A percentile compares a stretch with the other conserved stretches of the same genome.
phyloP scores from a whole-genome alignment of 2,797 vertebrate genomes.

The Alca torda region DNA sequence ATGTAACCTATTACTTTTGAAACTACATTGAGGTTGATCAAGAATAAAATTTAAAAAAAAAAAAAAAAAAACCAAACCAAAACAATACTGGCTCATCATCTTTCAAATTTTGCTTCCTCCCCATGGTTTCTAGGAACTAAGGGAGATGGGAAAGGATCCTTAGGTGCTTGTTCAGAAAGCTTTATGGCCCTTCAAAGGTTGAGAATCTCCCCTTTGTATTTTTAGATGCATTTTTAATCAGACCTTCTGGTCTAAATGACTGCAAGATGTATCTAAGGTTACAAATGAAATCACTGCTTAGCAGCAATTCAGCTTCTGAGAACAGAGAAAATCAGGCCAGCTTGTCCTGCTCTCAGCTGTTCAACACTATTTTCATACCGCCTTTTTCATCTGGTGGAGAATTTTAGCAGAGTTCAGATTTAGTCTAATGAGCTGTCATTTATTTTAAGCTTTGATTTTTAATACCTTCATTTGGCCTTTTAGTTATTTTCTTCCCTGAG shows the following conservation, averaged over 20 bases:
- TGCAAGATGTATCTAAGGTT: background rate
- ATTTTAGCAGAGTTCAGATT: conserved; percentile 47
- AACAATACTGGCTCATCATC: background rate
- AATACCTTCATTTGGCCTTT: conserved; percentile 15
- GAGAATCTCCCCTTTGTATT: background rate
- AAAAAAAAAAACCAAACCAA: too few relatives aligned
- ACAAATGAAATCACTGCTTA: background rate
- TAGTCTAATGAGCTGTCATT: conserved; percentile 45
- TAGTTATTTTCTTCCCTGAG: conserved; percentile 31
- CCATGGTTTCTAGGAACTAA: background rate
- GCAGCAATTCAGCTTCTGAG: conserved; percentile 3
- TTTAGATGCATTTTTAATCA: conserved; percentile 13
- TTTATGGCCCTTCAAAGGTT: background rate
- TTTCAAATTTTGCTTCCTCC: background rate
- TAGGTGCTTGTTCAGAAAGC: background rate
- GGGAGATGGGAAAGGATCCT: background rate
- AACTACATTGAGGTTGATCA: background rate
- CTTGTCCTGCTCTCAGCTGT: conserved; percentile 47
- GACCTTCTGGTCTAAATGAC: background rate
- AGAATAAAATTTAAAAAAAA: background rate
- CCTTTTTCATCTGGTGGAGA: conserved; percentile 23
- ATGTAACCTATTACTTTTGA: background rate
- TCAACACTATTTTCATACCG: conserved; percentile 43
- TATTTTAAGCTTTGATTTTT: conserved; percentile 58
- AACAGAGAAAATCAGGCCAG: conserved; percentile 51